Conservation (phyloP, 2,888 invertebrate genomes). For the Stramonita haemastoma region DNA sequence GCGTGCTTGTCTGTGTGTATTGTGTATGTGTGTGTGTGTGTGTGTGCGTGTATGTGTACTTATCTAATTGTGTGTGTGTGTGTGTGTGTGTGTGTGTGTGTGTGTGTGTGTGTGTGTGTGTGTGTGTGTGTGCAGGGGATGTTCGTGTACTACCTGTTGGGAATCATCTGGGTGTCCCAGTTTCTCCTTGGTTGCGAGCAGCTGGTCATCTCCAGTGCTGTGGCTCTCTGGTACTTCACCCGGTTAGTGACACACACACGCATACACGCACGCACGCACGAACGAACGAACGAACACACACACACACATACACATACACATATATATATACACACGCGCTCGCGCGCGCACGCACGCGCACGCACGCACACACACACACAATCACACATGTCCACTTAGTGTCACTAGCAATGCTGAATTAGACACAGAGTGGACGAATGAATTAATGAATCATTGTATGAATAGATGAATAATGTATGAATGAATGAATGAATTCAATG, state of each 20-base stretch:
- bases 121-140: slow-evolving; percentile 81
- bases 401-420: no score
- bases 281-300: not conserved
- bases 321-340: no score
- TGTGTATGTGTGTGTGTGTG: not conserved
- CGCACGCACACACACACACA: no score
- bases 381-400: no score
- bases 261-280: not conserved
- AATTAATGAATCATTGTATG: no score
- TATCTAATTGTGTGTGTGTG: slow-evolving; percentile 15
- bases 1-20: not conserved
- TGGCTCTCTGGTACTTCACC: slow-evolving; percentile 94
- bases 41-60: slow-evolving; percentile 12
- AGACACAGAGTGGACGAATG: no score
- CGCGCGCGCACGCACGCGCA: no score
- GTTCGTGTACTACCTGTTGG: slow-evolving; percentile 93
- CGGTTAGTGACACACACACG: slow-evolving; percentile 79
- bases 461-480: no score
- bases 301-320: not conserved
- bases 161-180: slow-evolving; percentile 93
- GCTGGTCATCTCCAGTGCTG: slow-evolving; percentile 94
- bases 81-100: slow-evolving; percentile 28
- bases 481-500: no score
- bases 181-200: slow-evolving; percentile 95
- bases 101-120: slow-evolving; percentile 36